Base-by-base conservation (phyloP, 2,888 invertebrate species). In the Mythimna pallens region DNA sequence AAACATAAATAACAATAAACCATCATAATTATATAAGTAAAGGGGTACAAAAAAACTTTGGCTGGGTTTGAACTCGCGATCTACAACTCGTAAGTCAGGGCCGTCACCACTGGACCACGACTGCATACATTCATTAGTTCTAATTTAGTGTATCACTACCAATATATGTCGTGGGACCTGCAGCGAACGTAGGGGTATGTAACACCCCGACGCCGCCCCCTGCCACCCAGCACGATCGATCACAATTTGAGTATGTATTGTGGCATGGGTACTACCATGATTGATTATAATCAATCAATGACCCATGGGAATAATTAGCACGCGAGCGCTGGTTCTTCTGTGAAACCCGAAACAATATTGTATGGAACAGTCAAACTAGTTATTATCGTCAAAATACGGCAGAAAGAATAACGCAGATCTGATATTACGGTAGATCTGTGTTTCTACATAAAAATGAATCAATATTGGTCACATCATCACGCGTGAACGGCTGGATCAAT, bases 281-380 rank as follows among this genome's bases (percentile, higher is more conserved):
- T 80, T 80, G 76, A 78, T 77, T 74, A 80, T 77, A 63, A 80
- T 66, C 62, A 77, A 80, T 66, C 67, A 80, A 59, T 78, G 67
- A 50, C 30, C 76, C 66, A n/a, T 47, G 20, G 76, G 77, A 63
- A 40, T 75, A 74, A 66, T 75, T 55, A 57, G 25, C 61, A 65
- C 30, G 52, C 66, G 22, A 65, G 10, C 10, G 30, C 5, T 50
- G 59, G n/a, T 47, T 25, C 12, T 61, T 65, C 40, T n/a, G n/a
- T n/a, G 1, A 55, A 67, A 36, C 52, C 34, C 12, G 25, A 59
- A 52, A 58, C 25, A 65, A 52, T 58, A 22, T 22, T 1, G 7
- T 58, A 9, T 17, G n/a, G 36, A 12, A 17, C 17, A n/a, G 10
- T 22, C 1, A 22, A 17, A 40, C 36, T 12, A 50, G n/a, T 47